Base-by-base conservation (phyloP, 1,140 invertebrate genomes). In the Mylabris phalerata region DNA sequence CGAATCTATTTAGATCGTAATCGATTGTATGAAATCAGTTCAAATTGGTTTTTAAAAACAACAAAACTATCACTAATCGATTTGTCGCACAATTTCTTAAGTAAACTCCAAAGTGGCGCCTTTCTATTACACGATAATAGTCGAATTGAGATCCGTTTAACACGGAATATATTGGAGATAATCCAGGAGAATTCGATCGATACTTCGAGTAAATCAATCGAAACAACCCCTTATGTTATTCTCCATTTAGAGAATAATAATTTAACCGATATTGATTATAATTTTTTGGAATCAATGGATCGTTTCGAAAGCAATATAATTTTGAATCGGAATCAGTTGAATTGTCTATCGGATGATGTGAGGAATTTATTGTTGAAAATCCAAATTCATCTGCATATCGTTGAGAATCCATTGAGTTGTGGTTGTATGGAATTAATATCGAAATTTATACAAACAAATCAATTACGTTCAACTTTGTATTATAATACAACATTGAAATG, bases 1-100 rank as follows among this genome's bases (percentile, higher is more conserved):
- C 43, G 41, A 4, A n/a, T 67, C 9, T 57, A 65, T 51, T 40
- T 67, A 26, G 63, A 65, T 19, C 62, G 61, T 39, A 67, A 67
- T 42, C 55, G 56, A 57, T 43, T 67, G n/a, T 38, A 42, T 25
- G 45, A 48, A 19, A 56, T 56, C 40, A 45, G 47, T 19, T 40
- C 32, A 24, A 10, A 26, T 25, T 56, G 54, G 54, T 56, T 56
- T 48, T 32, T 48, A 2, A 41, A 38, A 3, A 56, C 41, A 10
- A n/a, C 3, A 3, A 27, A 43, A 24, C 5, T 56, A 7, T 13
- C n/a, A 40, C 13, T 48, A 40, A 42, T 56, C 1, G 46, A 56
- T 42, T 41, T 56, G 13, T 40, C 45, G n/a, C 40, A 47, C 25
- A 56, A 56, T 24, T 26, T 26, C n/a, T 40, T 56, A n/a, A 48